A percentile compares a stretch with the other conserved stretches of the same genome.
Evolutionary conservation across 2,888 invertebrate genomes (phyloP).

Genomic region (Brachyptera putata): DNA sequence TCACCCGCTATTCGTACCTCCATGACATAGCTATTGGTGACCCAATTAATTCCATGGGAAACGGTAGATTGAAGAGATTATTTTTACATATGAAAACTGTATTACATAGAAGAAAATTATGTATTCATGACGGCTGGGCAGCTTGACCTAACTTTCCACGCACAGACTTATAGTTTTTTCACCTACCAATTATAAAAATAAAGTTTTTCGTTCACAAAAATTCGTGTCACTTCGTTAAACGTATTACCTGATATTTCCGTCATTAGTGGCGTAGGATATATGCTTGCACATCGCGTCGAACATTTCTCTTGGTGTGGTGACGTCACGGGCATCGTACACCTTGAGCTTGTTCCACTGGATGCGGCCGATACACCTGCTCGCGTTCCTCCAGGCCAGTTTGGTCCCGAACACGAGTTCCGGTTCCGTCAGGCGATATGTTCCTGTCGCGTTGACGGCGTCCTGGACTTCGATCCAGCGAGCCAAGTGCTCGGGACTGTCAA

Average conservation of each 20-base stretch:
- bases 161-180: too few species aligned
- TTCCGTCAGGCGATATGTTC: slow-evolving; percentile 21
- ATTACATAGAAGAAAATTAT: too few species aligned
- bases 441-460: slow-evolving; percentile 5
- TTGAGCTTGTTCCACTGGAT: slow-evolving; percentile 45
- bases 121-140: too few species aligned
- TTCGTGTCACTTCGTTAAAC: too few species aligned
- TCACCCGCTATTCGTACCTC: too few species aligned
- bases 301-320: slow-evolving; percentile 93
- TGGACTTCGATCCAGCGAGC: slow-evolving; percentile 15
- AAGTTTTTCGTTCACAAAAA: too few species aligned
- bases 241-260: slow-evolving; percentile 85
- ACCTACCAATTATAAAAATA: too few species aligned
- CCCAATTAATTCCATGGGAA: too few species aligned
- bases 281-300: slow-evolving; percentile 95
- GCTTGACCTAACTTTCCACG: too few species aligned
- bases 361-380: slow-evolving; percentile 25
- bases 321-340: slow-evolving; percentile 94
- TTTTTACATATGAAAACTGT: too few species aligned
- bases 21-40: too few species aligned
- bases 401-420: slow-evolving; percentile 23
- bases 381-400: slow-evolving; percentile 28
- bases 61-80: too few species aligned
- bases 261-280: slow-evolving; percentile 94
- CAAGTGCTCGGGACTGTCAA: neutral